These are phyloP conservation scores for Lamellibrachia columna DNA, from an alignment of 2,888 invertebrate species.

Conservation along the genomic window DNA sequence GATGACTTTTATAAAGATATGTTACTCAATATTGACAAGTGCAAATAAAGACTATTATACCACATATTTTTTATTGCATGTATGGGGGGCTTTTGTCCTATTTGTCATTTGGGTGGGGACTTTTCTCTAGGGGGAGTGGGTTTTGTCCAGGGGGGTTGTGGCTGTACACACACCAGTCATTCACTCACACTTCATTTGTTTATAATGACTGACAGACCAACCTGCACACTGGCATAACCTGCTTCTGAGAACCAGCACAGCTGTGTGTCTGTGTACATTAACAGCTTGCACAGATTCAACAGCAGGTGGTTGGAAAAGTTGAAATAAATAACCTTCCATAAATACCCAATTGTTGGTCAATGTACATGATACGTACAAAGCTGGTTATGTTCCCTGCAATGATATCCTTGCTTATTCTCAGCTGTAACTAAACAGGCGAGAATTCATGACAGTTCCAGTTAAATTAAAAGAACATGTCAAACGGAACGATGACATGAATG, in stretches of 20 bases:
- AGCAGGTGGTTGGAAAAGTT: no score
- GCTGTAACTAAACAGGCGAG: no score
- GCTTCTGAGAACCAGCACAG: no score
- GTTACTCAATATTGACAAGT: no score
- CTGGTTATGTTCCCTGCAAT: neutral
- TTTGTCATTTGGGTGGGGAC: neutral
- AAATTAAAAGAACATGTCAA: no score
- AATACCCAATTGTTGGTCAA: no score
- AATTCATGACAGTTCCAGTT: no score
- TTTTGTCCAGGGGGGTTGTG: neutral
- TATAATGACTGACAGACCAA: neutral
- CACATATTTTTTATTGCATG: neutral
- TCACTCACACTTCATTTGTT: neutral
- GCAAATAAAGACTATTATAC: neutral
- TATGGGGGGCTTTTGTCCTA: neutral
- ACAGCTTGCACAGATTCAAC: no score
- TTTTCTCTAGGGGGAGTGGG: neutral
- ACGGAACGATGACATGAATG: no score
- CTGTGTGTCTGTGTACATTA: neutral
- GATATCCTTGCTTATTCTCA: neutral
- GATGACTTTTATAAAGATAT: neutral
- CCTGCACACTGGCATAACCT: no score
- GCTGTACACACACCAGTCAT: neutral
- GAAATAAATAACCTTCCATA: no score
- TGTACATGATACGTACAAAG: no score